Conservation (phyloP, 2,888 invertebrate species). For the Drosophila koepferae region DNA sequence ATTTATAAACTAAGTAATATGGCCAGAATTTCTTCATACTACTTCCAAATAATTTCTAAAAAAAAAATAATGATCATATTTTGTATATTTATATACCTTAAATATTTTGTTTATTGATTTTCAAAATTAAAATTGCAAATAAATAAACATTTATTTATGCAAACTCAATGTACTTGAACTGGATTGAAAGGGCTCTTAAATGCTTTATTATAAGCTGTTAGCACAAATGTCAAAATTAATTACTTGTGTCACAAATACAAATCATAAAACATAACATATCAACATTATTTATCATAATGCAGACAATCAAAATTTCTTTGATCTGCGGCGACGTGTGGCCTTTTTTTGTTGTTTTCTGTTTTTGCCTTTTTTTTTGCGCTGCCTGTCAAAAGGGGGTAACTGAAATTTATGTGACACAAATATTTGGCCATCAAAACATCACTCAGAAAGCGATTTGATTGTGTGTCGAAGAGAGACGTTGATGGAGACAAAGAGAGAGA, state of each 20-base stretch:
- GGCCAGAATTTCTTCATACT: too few species aligned
- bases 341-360: conserved; percentile 10
- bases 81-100: too few species aligned
- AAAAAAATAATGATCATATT: too few species aligned
- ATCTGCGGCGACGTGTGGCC: conserved; percentile 73
- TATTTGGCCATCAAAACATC: conserved; percentile 69
- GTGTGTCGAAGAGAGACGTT: conserved; percentile 4
- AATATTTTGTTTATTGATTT: too few species aligned
- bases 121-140: too few species aligned
- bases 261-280: conserved; percentile 62
- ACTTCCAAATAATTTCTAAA: too few species aligned
- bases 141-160: background rate
- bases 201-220: conserved; percentile 76
- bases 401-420: conserved; percentile 73
- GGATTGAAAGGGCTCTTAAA: conserved; percentile 30
- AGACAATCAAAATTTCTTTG: conserved; percentile 72
- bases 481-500: background rate
- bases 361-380: conserved; percentile 22
- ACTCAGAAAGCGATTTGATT: conserved; percentile 50
- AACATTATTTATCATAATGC: conserved; percentile 75
- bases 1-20: too few species aligned
- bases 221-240: conserved; percentile 78
- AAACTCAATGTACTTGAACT: background rate
- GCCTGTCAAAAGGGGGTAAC: conserved; percentile 62
- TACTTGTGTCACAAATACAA: conserved; percentile 76